Conservation (phyloP, 2,888 invertebrate genomes). For the Zhengitettix transpicula region DNA sequence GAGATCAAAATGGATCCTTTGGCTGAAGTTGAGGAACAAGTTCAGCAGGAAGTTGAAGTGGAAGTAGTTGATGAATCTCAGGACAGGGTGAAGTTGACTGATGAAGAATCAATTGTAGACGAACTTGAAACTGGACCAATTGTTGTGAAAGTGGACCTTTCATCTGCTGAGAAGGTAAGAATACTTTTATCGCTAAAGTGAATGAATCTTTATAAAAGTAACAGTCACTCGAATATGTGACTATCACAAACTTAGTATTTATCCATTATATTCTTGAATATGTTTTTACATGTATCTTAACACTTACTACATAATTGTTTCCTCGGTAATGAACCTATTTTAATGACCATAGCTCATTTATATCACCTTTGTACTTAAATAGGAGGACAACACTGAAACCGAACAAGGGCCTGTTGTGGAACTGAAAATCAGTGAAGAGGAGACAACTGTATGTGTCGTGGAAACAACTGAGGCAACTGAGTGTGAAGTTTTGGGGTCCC, state of each 20-base stretch:
- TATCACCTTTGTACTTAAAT: too few relatives aligned
- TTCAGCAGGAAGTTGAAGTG: not conserved
- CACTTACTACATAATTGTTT: too few relatives aligned
- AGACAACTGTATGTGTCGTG: constrained; percentile 8
- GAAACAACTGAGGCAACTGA: constrained; percentile 17
- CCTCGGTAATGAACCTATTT: too few relatives aligned
- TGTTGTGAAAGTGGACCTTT: not conserved
- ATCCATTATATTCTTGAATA: too few relatives aligned
- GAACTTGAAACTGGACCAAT: not conserved
- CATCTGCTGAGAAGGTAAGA: not conserved
- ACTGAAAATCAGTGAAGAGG: not conserved
- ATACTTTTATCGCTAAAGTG: too few relatives aligned
- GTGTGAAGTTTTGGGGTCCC: constrained; percentile 27
- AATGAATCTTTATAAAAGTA: too few relatives aligned
- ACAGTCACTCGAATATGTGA: too few relatives aligned
- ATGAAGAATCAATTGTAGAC: not conserved
- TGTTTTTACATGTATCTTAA: too few relatives aligned
- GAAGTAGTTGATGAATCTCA: not conserved
- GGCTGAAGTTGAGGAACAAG: not conserved
- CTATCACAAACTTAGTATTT: too few relatives aligned
- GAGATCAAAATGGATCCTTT: not conserved
- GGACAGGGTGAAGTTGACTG: not conserved
- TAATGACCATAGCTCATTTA: too few relatives aligned
- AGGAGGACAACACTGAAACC: too few relatives aligned
- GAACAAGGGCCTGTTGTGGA: not conserved